These are phyloP conservation scores for Drepana arcuata DNA, from an alignment of 1,140 invertebrate species.

Conservation along the genomic window DNA sequence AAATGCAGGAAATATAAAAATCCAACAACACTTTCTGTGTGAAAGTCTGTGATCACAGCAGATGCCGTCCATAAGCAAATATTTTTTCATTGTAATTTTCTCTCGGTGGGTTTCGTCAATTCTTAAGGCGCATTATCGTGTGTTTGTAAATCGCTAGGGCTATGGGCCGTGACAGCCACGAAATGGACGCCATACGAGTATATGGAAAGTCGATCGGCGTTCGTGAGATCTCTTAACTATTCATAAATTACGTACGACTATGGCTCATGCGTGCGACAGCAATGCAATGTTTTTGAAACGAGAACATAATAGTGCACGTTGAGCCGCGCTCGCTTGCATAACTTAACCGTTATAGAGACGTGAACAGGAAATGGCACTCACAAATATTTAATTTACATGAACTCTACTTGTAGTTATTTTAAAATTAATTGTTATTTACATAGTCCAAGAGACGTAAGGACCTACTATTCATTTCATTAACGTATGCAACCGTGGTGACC, in stretches of 20 bases:
- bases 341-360: too few species aligned
- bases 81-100: conserved; percentile 14
- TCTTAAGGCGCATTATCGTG: conserved; percentile 4
- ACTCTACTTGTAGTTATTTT: too few species aligned
- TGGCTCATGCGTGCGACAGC: neutral
- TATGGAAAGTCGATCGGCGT: conserved; percentile 1
- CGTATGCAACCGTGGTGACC: too few species aligned
- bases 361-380: too few species aligned
- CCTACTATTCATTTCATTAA: too few species aligned
- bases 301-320: conserved; percentile 4
- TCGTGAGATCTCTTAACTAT: conserved; percentile 5
- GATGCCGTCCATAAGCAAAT: conserved; percentile 6
- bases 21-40: too few species aligned
- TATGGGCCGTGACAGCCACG: too few species aligned
- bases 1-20: too few species aligned
- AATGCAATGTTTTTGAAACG: conserved; percentile 2
- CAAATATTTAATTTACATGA: too few species aligned
- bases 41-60: conserved; percentile 12
- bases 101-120: neutral
- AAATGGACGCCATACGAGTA: conserved; percentile 6
- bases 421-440: too few species aligned
- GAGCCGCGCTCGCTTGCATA: too few species aligned
- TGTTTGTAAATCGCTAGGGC: conserved; percentile 6
- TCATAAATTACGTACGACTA: neutral
- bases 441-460: too few species aligned